Evolutionary conservation across 2,113 vertebrate genomes (phyloP), one percentile per base, ranked within the genome.

Genomic region (Tringa solitaria): DNA sequence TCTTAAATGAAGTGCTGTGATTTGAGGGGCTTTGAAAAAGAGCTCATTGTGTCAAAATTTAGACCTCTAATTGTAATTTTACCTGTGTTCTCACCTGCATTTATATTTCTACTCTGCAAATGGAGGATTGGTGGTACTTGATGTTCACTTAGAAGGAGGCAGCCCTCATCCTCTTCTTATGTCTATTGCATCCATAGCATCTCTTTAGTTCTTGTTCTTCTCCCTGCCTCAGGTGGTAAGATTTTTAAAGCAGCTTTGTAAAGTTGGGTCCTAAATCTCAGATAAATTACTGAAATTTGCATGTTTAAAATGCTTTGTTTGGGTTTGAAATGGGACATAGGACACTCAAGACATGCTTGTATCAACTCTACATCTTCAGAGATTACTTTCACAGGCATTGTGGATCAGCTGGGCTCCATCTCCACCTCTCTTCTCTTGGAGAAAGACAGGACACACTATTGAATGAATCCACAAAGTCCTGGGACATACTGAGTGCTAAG

Each of bases 211-310:
- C 22, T 74, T 72, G 10, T 51, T 79, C 24, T 14, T 13, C 5
- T 45, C 12, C 4, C 6, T 7, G 0, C 0, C 14, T 9, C 32
- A 41, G 19, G 23, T 32, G 13, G 21, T 39, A 39, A 35, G 26
- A 32, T 64, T 89, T 86, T 83, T 63, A 77, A 94, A 92, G 46
- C 21, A 14, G 4, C 18, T 63, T 33, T 81, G 64, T 89, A 87
- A 46, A 14, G 5, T 16, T 60, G 79, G 27, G 18, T 48, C 27
- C 16, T 72, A 84, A 84, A 64, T 73, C 28, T 65, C 35, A 53
- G 27, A 45, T 35, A 85, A 78, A 53, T 57, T 48, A 19, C 30
- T 53, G 14, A 60, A 84, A 87, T 68, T 60, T 48, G 1, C 6
- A 12, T 64, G 81, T 84, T 15, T 68, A 68, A 39, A 63, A 56